Evolutionary conservation across 1,140 invertebrate genomes (phyloP), one percentile per base, ranked within the genome.

Genomic region (Ips nitidus): DNA sequence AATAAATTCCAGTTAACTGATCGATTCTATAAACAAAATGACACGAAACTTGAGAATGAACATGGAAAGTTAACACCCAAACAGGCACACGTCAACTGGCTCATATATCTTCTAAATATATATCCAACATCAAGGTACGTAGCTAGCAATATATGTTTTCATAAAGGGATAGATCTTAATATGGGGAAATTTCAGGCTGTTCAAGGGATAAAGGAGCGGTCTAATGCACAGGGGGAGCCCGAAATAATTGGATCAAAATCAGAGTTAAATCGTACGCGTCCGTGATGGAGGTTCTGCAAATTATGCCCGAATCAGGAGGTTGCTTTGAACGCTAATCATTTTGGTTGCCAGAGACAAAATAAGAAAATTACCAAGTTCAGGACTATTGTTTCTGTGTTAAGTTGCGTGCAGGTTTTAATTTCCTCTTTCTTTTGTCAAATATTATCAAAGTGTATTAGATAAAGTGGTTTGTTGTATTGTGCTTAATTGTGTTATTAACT

Each of bases 171-270:
- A 53, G 47, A 53, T 69, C 47, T 69, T 61, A 62, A 69, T 61
- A 53, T 62, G 45, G 66, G 41, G 66, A 52, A 62, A 59, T 22
- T 45, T 59, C 58, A 7, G 53, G 55, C n/a, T 52, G 39, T 43
- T 58, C 55, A 40, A 40, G 50, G 66, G 59, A 62, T 53, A 61
- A 45, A 59, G 66, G 66, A 69, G 45, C 58, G 66, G 66, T 62
- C 66, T 69, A 69, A 69, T 69, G 66, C 66, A 69, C 52, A 55
- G 53, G 57, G 66, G 59, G 59, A 69, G 41, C 41, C 41, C 47
- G 38, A 43, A 62, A 60, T 69, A 69, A 69, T 69, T 69, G 66
- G 66, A 69, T 69, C 66, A 69, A 69, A 69, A 69, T 69, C 66
- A 61, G 52, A 69, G 58, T 62, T 69, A 69, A 69, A 62, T 62